Conservation (phyloP, 2,888 invertebrate genomes). For the Andrena flavipes region DNA sequence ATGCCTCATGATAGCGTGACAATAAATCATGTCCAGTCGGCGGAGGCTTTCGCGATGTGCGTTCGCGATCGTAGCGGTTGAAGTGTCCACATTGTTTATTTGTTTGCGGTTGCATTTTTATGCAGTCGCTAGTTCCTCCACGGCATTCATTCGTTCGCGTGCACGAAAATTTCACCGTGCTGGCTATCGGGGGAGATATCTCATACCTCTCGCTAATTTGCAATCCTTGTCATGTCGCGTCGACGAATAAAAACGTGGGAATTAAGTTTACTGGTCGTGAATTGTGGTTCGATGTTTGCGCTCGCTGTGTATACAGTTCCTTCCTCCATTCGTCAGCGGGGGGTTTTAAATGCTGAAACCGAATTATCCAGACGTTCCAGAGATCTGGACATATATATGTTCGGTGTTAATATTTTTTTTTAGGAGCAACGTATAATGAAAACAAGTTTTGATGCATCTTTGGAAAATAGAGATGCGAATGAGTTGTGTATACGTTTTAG, state of each 20-base stretch:
- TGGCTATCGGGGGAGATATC: slow-evolving; percentile 36
- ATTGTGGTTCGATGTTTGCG: background rate
- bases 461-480: too few species aligned
- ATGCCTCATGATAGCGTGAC: slow-evolving; percentile 35
- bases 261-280: slow-evolving; percentile 30
- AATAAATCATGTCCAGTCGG: slow-evolving; percentile 35
- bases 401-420: too few species aligned
- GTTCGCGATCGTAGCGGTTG: background rate
- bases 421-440: too few species aligned
- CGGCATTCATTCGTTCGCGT: background rate
- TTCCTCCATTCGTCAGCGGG: too few species aligned
- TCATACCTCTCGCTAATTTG: slow-evolving; percentile 40
- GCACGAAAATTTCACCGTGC: slow-evolving; percentile 39
- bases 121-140: background rate
- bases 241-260: slow-evolving; percentile 10
- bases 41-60: slow-evolving; percentile 26
- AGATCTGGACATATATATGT: too few species aligned
- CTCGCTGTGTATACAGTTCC: too few species aligned
- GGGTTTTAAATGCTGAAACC: too few species aligned
- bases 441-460: too few species aligned
- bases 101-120: slow-evolving; percentile 34
- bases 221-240: slow-evolving; percentile 22
- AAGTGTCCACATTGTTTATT: slow-evolving; percentile 12
- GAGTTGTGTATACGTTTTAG: too few species aligned
- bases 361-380: too few species aligned